Evolutionary conservation across 1,140 invertebrate species (phyloP).

Genomic region (Phenacoccus solenopsis): DNA sequence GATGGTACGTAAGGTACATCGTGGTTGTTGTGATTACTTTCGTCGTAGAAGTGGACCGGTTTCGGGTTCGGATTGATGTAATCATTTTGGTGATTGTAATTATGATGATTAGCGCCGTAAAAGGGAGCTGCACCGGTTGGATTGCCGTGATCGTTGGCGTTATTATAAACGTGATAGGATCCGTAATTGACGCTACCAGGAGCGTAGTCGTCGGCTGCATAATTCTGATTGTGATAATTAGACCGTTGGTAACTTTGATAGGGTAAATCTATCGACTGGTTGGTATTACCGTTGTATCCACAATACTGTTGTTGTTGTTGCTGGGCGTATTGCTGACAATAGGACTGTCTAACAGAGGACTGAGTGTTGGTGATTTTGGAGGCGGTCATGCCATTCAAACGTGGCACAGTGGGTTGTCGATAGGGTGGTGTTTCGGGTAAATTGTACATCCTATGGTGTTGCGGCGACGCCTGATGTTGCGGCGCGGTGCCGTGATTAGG

Average conservation of each 20-base stretch:
- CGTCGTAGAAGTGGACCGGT: background rate
- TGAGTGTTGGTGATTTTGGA: conserved; percentile 32
- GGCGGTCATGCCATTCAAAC: conserved; percentile 27
- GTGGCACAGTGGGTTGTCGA: conserved; percentile 28
- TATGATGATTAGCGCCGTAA: conserved; percentile 27
- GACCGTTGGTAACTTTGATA: conserved; percentile 27
- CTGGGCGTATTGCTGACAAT: conserved; percentile 33
- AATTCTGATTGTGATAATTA: conserved; percentile 24
- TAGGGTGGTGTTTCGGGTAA: background rate
- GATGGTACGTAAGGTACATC: conserved; percentile 18
- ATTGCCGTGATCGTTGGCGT: conserved; percentile 27
- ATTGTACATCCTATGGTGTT: background rate
- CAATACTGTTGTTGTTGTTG: conserved; percentile 26
- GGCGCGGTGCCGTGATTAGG: conserved; percentile 29
- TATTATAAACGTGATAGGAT: conserved; percentile 27
- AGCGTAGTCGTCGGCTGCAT: conserved; percentile 30
- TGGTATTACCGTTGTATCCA: conserved; percentile 31
- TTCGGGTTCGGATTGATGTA: conserved; percentile 1
- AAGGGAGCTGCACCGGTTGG: conserved; percentile 30
- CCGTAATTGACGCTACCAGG: conserved; percentile 24
- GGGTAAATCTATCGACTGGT: conserved; percentile 23
- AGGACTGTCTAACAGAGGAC: conserved; percentile 33
- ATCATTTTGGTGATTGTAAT: conserved; percentile 19
- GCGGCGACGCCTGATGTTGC: conserved; percentile 23
- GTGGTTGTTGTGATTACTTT: background rate